A percentile compares a stretch with the other conserved stretches of the same genome.
Evolutionary conservation across 2,888 invertebrate genomes (phyloP).

Genomic region (Drosophila anceps): DNA sequence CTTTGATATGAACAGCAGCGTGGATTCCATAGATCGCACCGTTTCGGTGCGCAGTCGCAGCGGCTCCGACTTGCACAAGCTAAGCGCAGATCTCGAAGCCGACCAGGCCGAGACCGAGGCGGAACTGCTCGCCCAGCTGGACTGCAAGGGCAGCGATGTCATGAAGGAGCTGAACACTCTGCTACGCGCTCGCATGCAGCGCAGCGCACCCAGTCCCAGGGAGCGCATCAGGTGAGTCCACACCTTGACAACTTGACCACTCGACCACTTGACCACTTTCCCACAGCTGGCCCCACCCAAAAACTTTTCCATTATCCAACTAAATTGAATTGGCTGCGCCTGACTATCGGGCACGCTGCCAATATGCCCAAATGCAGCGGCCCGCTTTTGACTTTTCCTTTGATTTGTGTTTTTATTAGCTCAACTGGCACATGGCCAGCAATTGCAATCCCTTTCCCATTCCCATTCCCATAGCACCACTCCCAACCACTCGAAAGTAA

Average conservation of each 20-base stretch:
- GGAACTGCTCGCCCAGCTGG: slow-evolving; percentile 85
- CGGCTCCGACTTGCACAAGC: slow-evolving; percentile 86
- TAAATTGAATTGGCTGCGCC: slow-evolving; percentile 68
- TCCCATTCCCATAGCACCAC: slow-evolving; percentile 22
- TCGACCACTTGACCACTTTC: not conserved
- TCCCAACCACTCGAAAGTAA: slow-evolving; percentile 57
- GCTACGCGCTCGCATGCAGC: slow-evolving; percentile 84
- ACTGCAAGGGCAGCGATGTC: slow-evolving; percentile 86
- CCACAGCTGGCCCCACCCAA: slow-evolving; percentile 12
- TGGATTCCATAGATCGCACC: slow-evolving; percentile 85
- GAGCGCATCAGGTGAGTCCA: slow-evolving; percentile 81
- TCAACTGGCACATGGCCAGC: slow-evolving; percentile 63
- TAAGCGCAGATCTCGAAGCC: slow-evolving; percentile 82
- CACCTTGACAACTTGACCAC: slow-evolving; percentile 30
- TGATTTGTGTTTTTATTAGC: slow-evolving; percentile 60
- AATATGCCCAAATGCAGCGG: slow-evolving; percentile 42
- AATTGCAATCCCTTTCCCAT: slow-evolving; percentile 13
- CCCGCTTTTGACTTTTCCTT: slow-evolving; percentile 48
- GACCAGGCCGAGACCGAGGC: slow-evolving; percentile 84
- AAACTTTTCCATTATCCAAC: slow-evolving; percentile 32
- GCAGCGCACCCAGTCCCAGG: slow-evolving; percentile 51
- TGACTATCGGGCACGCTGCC: slow-evolving; percentile 44
- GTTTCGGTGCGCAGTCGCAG: slow-evolving; percentile 84
- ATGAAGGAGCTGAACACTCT: slow-evolving; percentile 87
- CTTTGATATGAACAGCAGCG: slow-evolving; percentile 88